Evolutionary conservation across 2,797 vertebrate species (phyloP).

Genomic region (Aulostomus chinensis): DNA sequence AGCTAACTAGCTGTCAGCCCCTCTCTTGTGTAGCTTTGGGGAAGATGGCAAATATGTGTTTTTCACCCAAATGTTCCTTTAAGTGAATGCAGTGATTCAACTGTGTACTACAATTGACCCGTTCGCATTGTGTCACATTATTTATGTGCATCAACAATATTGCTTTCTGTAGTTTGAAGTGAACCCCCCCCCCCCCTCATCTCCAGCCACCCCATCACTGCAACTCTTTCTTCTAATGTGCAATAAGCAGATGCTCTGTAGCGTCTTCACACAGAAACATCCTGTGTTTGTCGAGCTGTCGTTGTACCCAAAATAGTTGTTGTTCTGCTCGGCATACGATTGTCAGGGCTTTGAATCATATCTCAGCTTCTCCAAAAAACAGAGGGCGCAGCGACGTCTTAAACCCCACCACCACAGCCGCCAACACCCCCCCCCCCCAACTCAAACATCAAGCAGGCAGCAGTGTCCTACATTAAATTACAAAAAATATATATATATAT

Average conservation of each 20-base stretch:
- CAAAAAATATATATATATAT: too few species aligned
- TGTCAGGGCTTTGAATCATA: slow-evolving; percentile 69
- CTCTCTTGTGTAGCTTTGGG: too few species aligned
- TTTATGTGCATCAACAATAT: background rate
- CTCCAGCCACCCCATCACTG: background rate
- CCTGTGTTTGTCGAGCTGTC: slow-evolving; percentile 48
- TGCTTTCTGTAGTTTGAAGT: background rate
- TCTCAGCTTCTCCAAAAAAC: slow-evolving; percentile 50
- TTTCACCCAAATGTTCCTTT: too few species aligned
- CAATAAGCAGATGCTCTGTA: slow-evolving; percentile 42
- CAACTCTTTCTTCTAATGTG: slow-evolving; percentile 16
- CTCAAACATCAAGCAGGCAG: slow-evolving; percentile 59
- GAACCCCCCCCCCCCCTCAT: background rate
- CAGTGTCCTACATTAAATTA: slow-evolving; percentile 73
- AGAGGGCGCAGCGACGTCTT: slow-evolving; percentile 54
- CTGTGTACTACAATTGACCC: background rate
- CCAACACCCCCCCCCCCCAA: background rate
- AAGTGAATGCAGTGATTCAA: too few species aligned
- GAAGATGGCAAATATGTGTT: too few species aligned
- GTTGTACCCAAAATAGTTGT: slow-evolving; percentile 66
- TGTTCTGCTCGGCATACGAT: slow-evolving; percentile 55
- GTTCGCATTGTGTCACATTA: background rate
- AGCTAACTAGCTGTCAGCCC: too few species aligned
- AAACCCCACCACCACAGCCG: too few species aligned
- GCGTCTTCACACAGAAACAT: slow-evolving; percentile 51